These are phyloP conservation scores for Aspiorhynchus laticeps DNA, from an alignment of 2,113 vertebrate genomes.

Conservation along the genomic window DNA sequence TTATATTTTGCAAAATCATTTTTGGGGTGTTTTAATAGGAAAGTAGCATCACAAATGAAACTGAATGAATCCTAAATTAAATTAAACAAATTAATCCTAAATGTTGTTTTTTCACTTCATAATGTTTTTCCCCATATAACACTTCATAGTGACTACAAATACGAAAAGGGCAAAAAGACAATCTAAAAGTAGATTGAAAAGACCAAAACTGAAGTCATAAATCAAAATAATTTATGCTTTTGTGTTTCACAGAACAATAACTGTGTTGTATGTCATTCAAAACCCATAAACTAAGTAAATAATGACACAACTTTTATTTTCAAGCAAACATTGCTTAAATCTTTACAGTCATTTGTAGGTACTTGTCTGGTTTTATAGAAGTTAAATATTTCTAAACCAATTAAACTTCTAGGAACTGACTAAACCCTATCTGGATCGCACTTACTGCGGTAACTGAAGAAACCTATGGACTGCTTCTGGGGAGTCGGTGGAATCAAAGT, in stretches of 20 bases:
- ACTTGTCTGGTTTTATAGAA: neutral
- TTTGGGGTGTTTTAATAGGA: neutral
- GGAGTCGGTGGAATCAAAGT: constrained; percentile 66
- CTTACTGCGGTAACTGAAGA: constrained; percentile 74
- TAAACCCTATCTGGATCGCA: neutral
- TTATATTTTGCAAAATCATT: neutral
- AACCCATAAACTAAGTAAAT: neutral
- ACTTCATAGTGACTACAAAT: no score
- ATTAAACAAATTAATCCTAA: no score
- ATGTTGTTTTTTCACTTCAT: no score
- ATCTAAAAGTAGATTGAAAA: neutral
- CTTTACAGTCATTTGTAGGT: neutral
- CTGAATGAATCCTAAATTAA: no score
- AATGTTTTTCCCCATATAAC: no score
- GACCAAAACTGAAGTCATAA: neutral
- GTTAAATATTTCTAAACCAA: neutral
- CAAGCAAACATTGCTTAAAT: neutral
- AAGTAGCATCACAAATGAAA: neutral
- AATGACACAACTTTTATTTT: neutral
- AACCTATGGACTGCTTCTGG: constrained; percentile 70
- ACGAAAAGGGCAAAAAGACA: no score
- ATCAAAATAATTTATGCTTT: neutral
- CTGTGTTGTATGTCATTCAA: neutral
- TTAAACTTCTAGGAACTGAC: neutral
- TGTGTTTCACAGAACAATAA: neutral